Evolutionary conservation across 2,888 invertebrate genomes (phyloP).

Genomic region (Sussaba pulchella): DNA sequence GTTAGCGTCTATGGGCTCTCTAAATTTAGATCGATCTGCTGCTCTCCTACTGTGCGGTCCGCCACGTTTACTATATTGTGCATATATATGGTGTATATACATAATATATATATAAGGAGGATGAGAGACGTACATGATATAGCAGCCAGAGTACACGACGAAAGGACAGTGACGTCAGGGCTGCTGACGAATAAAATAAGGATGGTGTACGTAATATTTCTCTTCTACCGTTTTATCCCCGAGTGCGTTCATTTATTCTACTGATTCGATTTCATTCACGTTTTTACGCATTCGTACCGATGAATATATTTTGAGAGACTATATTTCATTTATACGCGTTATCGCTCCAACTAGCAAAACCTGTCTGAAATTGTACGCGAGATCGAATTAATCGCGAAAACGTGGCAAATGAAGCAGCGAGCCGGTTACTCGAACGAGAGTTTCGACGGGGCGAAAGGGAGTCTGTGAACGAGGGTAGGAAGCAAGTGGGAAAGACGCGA

Average conservation of each 20-base stretch:
- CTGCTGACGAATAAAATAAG: slow-evolving; percentile 46
- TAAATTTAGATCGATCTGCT: slow-evolving; percentile 64
- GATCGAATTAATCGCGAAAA: slow-evolving; percentile 55
- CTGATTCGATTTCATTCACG: no score
- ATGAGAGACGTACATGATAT: slow-evolving; percentile 31
- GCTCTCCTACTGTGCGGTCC: slow-evolving; percentile 19
- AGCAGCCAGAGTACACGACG: background rate
- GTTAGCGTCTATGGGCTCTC: slow-evolving; percentile 50
- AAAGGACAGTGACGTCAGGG: slow-evolving; percentile 59
- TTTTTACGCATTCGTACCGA: no score
- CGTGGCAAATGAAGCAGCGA: slow-evolving; percentile 41
- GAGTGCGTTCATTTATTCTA: no score
- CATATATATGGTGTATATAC: background rate
- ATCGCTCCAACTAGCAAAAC: background rate
- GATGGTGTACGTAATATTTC: slow-evolving; percentile 65
- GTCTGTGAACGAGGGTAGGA: background rate
- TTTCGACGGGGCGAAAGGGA: slow-evolving; percentile 18
- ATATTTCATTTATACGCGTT: slow-evolving; percentile 3
- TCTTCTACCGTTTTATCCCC: no score
- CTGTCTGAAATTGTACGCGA: slow-evolving; percentile 22
- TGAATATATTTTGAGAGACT: no score
- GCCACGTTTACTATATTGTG: background rate
- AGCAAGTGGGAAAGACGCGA: slow-evolving; percentile 22
- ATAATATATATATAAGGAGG: background rate
- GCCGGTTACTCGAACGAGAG: slow-evolving; percentile 48